phyloP scores from a whole-genome alignment of 2,888 invertebrate genomes.

The Nebria brevicollis region DNA sequence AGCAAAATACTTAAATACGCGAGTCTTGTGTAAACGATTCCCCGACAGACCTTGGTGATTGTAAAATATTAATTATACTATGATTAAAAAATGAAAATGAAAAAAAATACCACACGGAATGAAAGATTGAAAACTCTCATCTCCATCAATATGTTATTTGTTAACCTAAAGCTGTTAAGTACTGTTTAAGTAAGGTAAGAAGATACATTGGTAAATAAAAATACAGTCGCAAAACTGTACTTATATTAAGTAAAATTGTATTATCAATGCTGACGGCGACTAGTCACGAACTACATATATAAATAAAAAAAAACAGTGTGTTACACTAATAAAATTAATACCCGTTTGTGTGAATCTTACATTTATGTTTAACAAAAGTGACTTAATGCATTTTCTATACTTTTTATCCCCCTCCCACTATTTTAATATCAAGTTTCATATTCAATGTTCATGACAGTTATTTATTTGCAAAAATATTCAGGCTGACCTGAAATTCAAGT shows the following conservation, averaged over 20 bases:
- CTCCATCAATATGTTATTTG: conserved; percentile 64
- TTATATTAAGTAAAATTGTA: conserved; percentile 64
- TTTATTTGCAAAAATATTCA: too few relatives aligned
- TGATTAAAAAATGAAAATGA: neutral
- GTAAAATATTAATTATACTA: conserved; percentile 11
- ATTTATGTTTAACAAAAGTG: too few relatives aligned
- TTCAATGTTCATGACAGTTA: too few relatives aligned
- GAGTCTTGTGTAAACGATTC: conserved; percentile 35
- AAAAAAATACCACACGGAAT: conserved; percentile 23
- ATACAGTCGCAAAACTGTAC: conserved; percentile 62
- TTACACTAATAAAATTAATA: conserved; percentile 33
- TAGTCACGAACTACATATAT: conserved; percentile 53
- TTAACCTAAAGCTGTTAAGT: conserved; percentile 65
- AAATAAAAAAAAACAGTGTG: conserved; percentile 41
- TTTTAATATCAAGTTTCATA: too few relatives aligned
- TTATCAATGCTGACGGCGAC: conserved; percentile 64
- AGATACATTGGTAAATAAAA: conserved; percentile 50
- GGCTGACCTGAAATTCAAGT: too few relatives aligned
- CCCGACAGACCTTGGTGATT: conserved; percentile 40
- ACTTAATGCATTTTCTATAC: too few relatives aligned
- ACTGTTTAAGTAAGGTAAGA: conserved; percentile 62
- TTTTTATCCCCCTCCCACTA: too few relatives aligned
- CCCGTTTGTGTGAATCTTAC: too few relatives aligned
- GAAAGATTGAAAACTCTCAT: conserved; percentile 62
- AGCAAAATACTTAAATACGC: conserved; percentile 8